A percentile compares a stretch with the other conserved stretches of the same genome.
Conservation (phyloP, 2,797 vertebrate species). For the Cygnus olor region DNA sequence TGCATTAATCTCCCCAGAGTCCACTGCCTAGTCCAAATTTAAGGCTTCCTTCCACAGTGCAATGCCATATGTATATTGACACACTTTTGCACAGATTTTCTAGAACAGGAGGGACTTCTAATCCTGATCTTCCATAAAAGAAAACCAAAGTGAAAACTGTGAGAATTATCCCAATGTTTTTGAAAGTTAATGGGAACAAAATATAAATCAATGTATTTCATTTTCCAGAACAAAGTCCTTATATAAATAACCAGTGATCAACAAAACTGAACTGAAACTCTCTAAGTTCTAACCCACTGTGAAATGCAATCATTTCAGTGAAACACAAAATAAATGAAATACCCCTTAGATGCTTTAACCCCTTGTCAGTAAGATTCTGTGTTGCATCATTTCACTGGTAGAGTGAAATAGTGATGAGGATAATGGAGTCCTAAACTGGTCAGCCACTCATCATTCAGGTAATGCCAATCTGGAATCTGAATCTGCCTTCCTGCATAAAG, state of each 20-base stretch:
- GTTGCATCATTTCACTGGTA: slow-evolving; percentile 48
- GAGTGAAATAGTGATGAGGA: slow-evolving; percentile 50
- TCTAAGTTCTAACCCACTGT: neutral
- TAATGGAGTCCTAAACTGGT: slow-evolving; percentile 31
- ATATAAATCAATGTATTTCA: neutral
- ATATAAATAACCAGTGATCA: neutral
- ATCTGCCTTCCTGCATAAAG: slow-evolving; percentile 69
- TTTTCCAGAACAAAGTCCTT: neutral
- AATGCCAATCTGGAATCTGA: slow-evolving; percentile 44
- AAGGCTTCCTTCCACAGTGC: neutral
- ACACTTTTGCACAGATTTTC: neutral
- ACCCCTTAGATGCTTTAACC: slow-evolving; percentile 51
- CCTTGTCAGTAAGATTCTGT: slow-evolving; percentile 26
- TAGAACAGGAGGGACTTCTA: neutral
- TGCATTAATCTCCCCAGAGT: neutral
- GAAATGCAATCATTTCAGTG: neutral
- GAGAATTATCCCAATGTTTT: neutral
- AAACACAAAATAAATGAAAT: slow-evolving; percentile 49
- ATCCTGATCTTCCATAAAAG: neutral
- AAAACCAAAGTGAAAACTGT: neutral
- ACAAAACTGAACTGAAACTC: neutral
- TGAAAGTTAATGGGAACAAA: neutral
- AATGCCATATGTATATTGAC: neutral
- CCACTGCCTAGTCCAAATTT: neutral
- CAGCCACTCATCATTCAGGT: slow-evolving; percentile 63